These are phyloP conservation scores for Grantiella picta DNA, from an alignment of 2,113 vertebrate genomes.

Conservation along the genomic window DNA sequence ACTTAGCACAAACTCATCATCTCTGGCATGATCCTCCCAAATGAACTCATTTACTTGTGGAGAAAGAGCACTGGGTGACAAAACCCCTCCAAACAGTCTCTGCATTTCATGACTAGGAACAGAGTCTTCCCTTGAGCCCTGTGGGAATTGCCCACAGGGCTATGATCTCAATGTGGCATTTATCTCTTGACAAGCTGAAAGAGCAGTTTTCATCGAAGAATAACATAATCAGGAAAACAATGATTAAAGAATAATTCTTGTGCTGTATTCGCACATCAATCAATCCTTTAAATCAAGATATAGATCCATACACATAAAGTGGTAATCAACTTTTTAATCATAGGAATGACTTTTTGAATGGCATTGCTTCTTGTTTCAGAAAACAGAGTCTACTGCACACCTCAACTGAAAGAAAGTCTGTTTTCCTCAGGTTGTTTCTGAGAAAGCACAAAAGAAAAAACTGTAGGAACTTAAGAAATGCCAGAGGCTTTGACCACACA, in stretches of 20 bases:
- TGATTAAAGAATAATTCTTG: not conserved
- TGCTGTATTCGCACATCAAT: fast-evolving
- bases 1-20: not conserved
- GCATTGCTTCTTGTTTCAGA: not conserved
- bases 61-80: not conserved
- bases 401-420: constrained; percentile 14
- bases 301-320: not conserved
- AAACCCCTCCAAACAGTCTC: not conserved
- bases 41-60: not conserved
- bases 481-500: not conserved
- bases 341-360: not conserved
- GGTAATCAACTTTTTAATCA: not conserved
- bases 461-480: not conserved
- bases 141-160: not conserved
- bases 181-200: not conserved
- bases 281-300: not conserved
- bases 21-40: not conserved
- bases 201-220: not conserved
- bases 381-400: not conserved
- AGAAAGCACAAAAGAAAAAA: not conserved
- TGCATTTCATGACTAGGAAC: not conserved
- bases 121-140: not conserved
- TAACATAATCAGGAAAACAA: not conserved
- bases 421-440: not conserved
- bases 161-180: not conserved